Evolutionary conservation across 1,140 invertebrate species (phyloP).

Genomic region (Drosophila truncata): DNA sequence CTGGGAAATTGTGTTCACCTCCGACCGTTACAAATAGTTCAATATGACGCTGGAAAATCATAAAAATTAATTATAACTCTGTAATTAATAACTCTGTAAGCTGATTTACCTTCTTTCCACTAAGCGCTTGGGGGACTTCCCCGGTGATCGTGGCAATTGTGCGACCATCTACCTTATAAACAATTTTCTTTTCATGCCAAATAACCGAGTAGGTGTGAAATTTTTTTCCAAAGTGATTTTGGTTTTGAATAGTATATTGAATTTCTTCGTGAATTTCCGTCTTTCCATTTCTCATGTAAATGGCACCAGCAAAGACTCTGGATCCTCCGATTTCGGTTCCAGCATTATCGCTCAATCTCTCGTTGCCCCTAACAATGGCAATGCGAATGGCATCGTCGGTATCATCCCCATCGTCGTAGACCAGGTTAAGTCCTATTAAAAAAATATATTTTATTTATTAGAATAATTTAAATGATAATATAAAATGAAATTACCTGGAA

Average conservation of each 20-base stretch:
- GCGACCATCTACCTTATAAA: not conserved
- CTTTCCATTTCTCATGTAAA: not conserved
- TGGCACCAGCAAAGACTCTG: not conserved
- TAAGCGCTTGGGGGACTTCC: not conserved
- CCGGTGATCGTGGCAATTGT: not conserved
- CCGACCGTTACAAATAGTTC: not conserved
- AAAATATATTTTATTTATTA: no score
- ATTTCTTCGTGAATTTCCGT: not conserved
- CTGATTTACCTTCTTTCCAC: not conserved
- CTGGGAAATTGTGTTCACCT: not conserved
- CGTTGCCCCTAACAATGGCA: not conserved
- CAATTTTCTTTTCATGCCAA: not conserved
- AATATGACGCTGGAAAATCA: not conserved
- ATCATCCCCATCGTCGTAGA: not conserved
- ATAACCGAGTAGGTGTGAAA: not conserved
- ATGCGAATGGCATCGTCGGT: not conserved
- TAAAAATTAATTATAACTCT: not conserved
- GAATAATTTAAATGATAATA: no score
- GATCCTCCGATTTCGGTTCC: not conserved
- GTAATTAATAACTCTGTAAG: not conserved
- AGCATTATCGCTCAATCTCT: not conserved
- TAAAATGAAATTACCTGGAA: not conserved
- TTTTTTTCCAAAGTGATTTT: not conserved
- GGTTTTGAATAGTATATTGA: not conserved
- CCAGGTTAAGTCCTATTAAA: not conserved